Evolutionary conservation across 2,888 invertebrate genomes (phyloP), one percentile per base, ranked within the genome.

Genomic region (Druceiella hillmani): DNA sequence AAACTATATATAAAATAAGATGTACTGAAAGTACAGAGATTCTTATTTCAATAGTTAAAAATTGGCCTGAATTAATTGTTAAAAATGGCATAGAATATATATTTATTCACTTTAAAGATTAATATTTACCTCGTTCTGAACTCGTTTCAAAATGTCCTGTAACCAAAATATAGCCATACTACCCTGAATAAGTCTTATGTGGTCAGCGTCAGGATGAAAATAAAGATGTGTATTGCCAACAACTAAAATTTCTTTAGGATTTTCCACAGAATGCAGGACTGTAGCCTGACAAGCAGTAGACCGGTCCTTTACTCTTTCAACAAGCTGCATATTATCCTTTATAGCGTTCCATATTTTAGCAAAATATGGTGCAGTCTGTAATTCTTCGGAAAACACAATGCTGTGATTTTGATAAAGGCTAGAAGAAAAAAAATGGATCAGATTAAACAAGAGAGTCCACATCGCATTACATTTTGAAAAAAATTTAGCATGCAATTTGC

Each of bases 221-320:
- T 91, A 97, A 31, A 97, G 73, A 70, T 98, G 97, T 2, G 91
- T 93, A 56, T 93, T 95, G 10, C 83, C 92, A 45, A 83, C 67
- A 22, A 88, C 55, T 20, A 88, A 51, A 37, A 81, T 61, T 50
- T 81, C 74, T 40, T 66, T 61, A 2, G 66, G 63, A 40, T 72
- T 72, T 9, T 76, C 78, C 44, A 66, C 56, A 2, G 78, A 76
- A 50, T 76, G 67, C 17, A 88, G 60, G 37, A 76, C 57, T 17
- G 72, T 66, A 10, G 73, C 77, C 65, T 83, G 81, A 14, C 82
- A 57, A 4, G 78, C 78, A n/a, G 86, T 87, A 20, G 80, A 75
- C 47, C 83, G 70, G 32, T 75, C 73, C 34, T 76, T 56, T 42
- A 88, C 64, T 37, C 85, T 67, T 29, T 71, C 63, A 13, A 66